These are phyloP conservation scores for Musca domestica DNA, from an alignment of 1,140 invertebrate species.

Conservation along the genomic window DNA sequence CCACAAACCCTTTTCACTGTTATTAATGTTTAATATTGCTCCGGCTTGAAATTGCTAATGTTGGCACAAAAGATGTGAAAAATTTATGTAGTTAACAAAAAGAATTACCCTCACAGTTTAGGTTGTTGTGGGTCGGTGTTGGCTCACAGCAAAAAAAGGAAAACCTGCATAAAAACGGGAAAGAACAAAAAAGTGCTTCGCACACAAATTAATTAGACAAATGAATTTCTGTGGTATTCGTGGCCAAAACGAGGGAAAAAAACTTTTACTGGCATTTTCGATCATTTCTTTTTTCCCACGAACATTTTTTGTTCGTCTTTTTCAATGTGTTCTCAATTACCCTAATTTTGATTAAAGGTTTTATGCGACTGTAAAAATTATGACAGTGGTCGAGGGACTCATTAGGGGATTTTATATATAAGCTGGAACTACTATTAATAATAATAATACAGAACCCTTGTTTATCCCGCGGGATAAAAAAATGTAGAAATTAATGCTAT, in stretches of 20 bases:
- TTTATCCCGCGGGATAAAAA: no score
- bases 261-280: not conserved
- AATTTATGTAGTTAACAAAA: not conserved
- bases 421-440: no score
- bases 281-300: conserved; percentile 5
- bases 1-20: not conserved
- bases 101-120: not conserved
- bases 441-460: no score
- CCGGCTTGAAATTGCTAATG: not conserved
- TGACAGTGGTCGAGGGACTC: no score
- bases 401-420: no score
- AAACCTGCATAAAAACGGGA: not conserved
- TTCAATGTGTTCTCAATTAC: conserved; percentile 25
- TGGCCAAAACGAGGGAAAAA: not conserved
- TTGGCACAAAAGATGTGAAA: conserved; percentile 1
- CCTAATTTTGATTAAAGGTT: conserved; percentile 10
- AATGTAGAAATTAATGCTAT: no score
- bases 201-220: conserved; percentile 23
- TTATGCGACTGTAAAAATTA: not conserved
- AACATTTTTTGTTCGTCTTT: not conserved
- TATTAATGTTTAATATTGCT: not conserved
- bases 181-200: not conserved
- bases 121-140: not conserved
- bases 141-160: not conserved
- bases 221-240: conserved; percentile 23